These are phyloP conservation scores for Lithophane socia DNA, from an alignment of 2,888 invertebrate genomes.

Conservation along the genomic window DNA sequence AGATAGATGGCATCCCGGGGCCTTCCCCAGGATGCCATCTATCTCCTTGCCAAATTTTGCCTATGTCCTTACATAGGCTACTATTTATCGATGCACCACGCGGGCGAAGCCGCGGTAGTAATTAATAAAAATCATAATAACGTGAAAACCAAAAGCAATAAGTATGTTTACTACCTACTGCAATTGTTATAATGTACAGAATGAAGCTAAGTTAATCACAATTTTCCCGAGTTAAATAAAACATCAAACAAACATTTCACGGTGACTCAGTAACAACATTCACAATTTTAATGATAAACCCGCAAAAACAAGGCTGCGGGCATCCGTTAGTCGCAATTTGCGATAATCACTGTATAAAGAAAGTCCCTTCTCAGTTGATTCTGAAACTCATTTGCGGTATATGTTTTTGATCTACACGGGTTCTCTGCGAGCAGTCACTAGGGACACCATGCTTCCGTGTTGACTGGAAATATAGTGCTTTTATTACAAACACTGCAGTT, in stretches of 20 bases:
- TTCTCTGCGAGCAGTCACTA: conserved; percentile 60
- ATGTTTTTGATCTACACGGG: conserved; percentile 82
- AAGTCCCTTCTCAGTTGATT: conserved; percentile 81
- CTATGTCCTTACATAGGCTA: too few relatives aligned
- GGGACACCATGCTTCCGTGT: conserved; percentile 60
- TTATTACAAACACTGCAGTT: neutral
- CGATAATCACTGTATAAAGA: conserved; percentile 85
- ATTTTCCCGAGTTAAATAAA: conserved; percentile 27
- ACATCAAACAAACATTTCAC: conserved; percentile 43
- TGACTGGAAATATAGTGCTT: neutral
- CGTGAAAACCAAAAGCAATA: neutral
- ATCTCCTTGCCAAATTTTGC: too few relatives aligned
- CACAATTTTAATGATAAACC: conserved; percentile 74
- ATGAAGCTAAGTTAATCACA: conserved; percentile 24
- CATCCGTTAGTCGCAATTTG: conserved; percentile 86
- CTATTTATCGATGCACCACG: too few relatives aligned
- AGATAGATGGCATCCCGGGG: too few relatives aligned
- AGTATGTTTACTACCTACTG: neutral
- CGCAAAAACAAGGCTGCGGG: conserved; percentile 76
- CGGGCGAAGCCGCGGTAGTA: too few relatives aligned
- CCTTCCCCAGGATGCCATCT: too few relatives aligned
- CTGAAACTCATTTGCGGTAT: conserved; percentile 86
- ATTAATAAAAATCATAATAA: neutral
- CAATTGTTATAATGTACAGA: neutral
- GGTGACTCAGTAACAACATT: conserved; percentile 46